Percentiles rank a stretch among this genome's conserved stretches.
Conservation (phyloP, 1,140 invertebrate species). For the Megalonaias nervosa region DNA sequence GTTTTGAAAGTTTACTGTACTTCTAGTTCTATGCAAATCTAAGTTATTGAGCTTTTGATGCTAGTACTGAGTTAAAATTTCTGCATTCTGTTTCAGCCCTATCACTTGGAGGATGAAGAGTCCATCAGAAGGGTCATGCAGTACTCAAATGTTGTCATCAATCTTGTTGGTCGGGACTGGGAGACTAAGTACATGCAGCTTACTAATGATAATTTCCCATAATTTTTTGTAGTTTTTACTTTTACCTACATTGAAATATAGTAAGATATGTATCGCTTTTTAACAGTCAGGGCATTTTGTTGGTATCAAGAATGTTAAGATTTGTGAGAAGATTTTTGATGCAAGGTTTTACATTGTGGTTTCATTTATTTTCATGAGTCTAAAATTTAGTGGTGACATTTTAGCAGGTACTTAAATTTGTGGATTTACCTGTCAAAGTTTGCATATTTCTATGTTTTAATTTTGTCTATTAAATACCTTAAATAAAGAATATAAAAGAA, state of each 20-base stretch:
- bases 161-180: slow-evolving; percentile 92
- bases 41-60: too few species aligned
- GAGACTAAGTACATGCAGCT: slow-evolving; percentile 81
- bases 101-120: slow-evolving; percentile 89
- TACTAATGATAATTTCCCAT: background rate
- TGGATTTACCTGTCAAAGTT: too few species aligned
- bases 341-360: background rate
- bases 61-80: too few species aligned
- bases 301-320: background rate
- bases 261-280: too few species aligned
- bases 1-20: too few species aligned
- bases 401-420: too few species aligned
- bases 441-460: too few species aligned
- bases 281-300: background rate
- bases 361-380: slow-evolving; percentile 4
- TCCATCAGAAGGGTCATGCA: slow-evolving; percentile 88
- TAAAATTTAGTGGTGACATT: background rate
- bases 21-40: too few species aligned
- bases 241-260: background rate
- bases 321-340: background rate
- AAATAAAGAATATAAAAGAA: too few species aligned
- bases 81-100: slow-evolving; percentile 78
- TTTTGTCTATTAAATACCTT: too few species aligned
- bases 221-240: background rate
- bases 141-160: slow-evolving; percentile 98